phyloP scores from a whole-genome alignment of 2,797 vertebrate genomes.

The Aplochiton taeniatus region DNA sequence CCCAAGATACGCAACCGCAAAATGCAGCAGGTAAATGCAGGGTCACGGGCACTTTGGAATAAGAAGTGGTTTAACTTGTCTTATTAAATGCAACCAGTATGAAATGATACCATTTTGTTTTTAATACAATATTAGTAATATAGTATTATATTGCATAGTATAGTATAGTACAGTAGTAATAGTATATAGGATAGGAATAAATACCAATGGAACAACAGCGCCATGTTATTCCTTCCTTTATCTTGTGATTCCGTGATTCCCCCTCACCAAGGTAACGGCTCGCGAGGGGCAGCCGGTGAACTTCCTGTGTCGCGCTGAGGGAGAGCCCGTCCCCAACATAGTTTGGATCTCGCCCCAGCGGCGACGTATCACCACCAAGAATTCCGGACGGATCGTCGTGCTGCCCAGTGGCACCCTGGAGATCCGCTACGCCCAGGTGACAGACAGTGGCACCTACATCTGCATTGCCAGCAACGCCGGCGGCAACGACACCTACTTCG shows the following conservation, averaged over 20 bases:
- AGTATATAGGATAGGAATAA: too few species aligned
- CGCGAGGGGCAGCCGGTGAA: conserved; percentile 86
- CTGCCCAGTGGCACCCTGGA: conserved; percentile 89
- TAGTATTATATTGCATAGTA: background rate
- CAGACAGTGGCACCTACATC: conserved; percentile 96
- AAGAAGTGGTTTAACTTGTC: background rate
- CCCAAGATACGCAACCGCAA: conserved; percentile 93
- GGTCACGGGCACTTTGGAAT: background rate
- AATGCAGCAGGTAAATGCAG: conserved; percentile 81
- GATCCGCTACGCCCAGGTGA: conserved; percentile 87
- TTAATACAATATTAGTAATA: background rate
- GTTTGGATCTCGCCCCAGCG: conserved; percentile 95
- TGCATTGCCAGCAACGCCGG: conserved; percentile 97
- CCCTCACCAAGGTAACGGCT: conserved; percentile 66
- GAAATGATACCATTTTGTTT: background rate
- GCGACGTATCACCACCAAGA: conserved; percentile 82
- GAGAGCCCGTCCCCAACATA: conserved; percentile 88
- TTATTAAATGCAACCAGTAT: background rate
- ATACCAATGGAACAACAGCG: too few species aligned
- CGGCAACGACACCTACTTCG: conserved; percentile 97
- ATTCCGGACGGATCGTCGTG: conserved; percentile 81
- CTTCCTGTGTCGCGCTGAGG: conserved; percentile 91
- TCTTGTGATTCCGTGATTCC: conserved; percentile 8
- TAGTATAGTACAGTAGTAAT: too few species aligned
- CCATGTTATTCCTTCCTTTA: conserved; percentile 7